phyloP scores from a whole-genome alignment of 2,113 vertebrate genomes.

The Indicator maculatus region DNA sequence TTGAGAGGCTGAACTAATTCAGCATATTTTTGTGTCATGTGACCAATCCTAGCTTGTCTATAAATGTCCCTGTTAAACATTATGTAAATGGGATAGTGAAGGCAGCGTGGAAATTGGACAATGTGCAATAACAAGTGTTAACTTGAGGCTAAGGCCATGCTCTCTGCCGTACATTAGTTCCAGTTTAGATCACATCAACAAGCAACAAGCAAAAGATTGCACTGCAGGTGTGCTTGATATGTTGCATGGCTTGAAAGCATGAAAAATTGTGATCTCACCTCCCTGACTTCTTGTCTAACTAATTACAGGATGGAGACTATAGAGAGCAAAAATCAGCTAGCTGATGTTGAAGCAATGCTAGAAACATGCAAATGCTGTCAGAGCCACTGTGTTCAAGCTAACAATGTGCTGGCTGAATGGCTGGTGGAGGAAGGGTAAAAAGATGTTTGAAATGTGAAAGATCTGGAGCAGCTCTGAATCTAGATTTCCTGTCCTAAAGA shows the following conservation, averaged over 20 bases:
- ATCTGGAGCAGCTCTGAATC: background rate
- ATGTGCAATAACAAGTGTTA: background rate
- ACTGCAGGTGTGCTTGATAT: background rate
- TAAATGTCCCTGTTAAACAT: background rate
- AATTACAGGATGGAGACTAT: background rate
- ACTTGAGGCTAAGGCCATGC: background rate
- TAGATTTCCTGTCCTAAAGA: background rate
- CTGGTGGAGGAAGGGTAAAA: background rate
- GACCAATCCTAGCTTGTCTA: background rate
- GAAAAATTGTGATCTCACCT: background rate
- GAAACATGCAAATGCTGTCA: background rate
- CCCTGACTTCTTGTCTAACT: background rate
- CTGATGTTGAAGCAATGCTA: background rate
- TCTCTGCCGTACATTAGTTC: background rate
- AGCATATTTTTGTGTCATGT: background rate
- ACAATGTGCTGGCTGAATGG: background rate
- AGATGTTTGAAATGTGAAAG: background rate
- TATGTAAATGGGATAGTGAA: background rate
- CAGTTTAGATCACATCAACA: background rate
- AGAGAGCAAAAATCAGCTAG: background rate
- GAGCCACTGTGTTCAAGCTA: background rate
- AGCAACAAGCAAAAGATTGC: background rate
- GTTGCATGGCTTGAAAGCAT: background rate
- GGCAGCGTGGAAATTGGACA: background rate
- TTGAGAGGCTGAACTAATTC: background rate